Evolutionary conservation across 2,113 vertebrate genomes (phyloP).

Genomic region (Urocynchramus pylzowi): DNA sequence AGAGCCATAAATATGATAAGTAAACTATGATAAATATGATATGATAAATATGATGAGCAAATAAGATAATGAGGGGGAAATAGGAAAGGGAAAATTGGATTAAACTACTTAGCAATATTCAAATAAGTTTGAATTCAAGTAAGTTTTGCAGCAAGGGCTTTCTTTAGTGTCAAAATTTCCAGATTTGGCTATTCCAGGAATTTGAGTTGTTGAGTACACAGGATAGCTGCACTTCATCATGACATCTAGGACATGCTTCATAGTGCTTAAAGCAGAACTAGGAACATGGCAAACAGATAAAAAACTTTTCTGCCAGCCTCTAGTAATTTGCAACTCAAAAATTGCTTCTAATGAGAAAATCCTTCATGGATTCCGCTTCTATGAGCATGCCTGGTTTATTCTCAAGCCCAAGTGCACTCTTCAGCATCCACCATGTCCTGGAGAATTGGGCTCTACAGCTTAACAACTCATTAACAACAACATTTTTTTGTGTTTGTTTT

Average conservation of each 20-base stretch:
- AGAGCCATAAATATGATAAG: background rate
- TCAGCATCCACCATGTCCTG: background rate
- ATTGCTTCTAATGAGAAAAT: background rate
- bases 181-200: background rate
- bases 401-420: background rate
- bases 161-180: background rate
- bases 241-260: background rate
- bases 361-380: background rate
- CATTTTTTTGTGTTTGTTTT: background rate
- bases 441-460: background rate
- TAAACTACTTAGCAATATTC: background rate
- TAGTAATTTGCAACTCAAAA: background rate
- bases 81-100: background rate
- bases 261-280: background rate
- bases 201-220: background rate
- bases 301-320: background rate
- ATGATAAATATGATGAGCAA: background rate
- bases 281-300: background rate
- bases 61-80: background rate
- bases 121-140: background rate
- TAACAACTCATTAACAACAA: background rate
- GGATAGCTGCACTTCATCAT: background rate
- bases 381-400: background rate
- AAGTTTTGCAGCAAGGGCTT: background rate
- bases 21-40: background rate